phyloP scores from a whole-genome alignment of 2,888 invertebrate genomes.

The Mesodorylaimus sp. region DNA sequence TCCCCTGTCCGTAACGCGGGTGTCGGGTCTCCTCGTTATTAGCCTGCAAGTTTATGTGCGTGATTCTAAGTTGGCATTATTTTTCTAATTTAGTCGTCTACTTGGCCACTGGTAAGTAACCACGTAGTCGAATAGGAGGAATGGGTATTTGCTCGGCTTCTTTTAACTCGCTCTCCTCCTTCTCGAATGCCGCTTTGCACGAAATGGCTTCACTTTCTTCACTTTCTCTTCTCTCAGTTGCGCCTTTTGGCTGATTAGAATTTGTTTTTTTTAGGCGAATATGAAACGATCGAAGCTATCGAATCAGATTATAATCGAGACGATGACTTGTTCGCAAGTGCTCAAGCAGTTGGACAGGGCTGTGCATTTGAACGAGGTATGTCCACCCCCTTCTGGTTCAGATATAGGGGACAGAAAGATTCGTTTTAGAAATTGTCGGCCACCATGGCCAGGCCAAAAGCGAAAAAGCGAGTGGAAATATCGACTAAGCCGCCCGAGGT shows the following conservation, averaged over 20 bases:
- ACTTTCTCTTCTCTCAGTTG: neutral
- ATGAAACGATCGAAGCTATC: too few species aligned
- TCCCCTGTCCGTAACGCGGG: too few species aligned
- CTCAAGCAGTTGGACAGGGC: neutral
- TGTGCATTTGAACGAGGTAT: neutral
- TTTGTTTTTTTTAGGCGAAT: neutral
- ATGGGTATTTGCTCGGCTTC: neutral
- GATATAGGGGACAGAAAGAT: too few species aligned
- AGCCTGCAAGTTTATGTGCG: too few species aligned
- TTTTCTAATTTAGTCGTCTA: neutral
- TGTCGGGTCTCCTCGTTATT: too few species aligned
- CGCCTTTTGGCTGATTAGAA: neutral
- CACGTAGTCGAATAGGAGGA: neutral
- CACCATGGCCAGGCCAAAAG: too few species aligned
- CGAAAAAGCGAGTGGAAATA: too few species aligned
- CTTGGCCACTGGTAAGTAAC: neutral
- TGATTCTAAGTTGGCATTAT: too few species aligned
- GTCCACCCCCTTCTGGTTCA: neutral
- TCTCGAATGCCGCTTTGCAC: neutral
- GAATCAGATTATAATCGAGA: slow-evolving; percentile 1
- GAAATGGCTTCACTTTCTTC: neutral
- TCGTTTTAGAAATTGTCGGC: too few species aligned
- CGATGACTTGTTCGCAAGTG: neutral
- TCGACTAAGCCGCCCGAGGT: too few species aligned
- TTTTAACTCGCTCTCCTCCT: neutral